Percentiles rank a stretch among this genome's conserved stretches.
These are phyloP conservation scores for Neoscelio sp. DNA, from an alignment of 2,888 invertebrate species.

Conservation along the genomic window DNA sequence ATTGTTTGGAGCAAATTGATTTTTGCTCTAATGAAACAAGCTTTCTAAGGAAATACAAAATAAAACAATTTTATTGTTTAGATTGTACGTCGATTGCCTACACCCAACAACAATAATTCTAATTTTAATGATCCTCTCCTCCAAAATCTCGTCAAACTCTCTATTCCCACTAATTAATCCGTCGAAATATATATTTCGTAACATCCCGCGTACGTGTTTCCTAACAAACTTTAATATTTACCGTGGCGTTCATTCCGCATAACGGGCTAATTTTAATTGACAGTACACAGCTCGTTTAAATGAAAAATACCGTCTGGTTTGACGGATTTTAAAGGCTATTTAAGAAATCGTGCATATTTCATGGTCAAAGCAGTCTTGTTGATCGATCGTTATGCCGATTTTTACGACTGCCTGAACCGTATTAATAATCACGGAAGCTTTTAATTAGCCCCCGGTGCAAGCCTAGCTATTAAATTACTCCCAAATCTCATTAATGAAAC, in stretches of 20 bases:
- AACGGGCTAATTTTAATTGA: conserved; percentile 59
- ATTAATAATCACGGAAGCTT: conserved; percentile 40
- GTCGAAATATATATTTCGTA: conserved; percentile 60
- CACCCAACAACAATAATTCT: conserved; percentile 35
- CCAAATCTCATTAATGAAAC: conserved; percentile 42
- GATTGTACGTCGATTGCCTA: no score
- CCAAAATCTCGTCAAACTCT: conserved; percentile 29
- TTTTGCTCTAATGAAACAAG: neutral
- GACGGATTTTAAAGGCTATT: conserved; percentile 38
- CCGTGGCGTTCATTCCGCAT: conserved; percentile 19
- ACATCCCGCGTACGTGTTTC: conserved; percentile 46
- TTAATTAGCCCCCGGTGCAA: conserved; percentile 40
- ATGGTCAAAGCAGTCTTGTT: conserved; percentile 41
- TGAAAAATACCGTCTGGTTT: conserved; percentile 56
- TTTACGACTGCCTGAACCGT: conserved; percentile 30
- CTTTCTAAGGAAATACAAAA: no score
- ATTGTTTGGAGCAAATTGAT: neutral
- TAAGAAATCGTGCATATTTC: conserved; percentile 50
- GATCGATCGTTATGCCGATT: conserved; percentile 39
- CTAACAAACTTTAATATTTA: conserved; percentile 46
- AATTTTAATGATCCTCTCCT: conserved; percentile 48
- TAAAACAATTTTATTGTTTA: no score
- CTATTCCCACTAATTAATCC: conserved; percentile 49
- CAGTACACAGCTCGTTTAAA: conserved; percentile 49
- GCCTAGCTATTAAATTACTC: conserved; percentile 38